Evolutionary conservation across 2,888 invertebrate species (phyloP).

Genomic region (Parnassius apollo): DNA sequence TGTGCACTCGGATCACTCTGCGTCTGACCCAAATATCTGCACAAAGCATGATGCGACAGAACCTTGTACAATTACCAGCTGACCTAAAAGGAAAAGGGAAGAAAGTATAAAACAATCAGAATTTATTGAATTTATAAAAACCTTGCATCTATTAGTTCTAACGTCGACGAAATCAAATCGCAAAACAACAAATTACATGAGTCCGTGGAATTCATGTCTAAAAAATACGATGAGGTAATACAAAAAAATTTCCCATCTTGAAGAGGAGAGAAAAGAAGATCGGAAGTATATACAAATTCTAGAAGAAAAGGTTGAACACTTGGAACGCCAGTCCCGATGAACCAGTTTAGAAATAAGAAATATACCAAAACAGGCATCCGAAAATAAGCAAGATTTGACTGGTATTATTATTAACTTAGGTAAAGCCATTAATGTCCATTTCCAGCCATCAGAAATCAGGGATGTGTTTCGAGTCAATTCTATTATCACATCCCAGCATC

Average conservation of each 20-base stretch:
- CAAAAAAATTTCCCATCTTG: constrained; percentile 2
- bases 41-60: too few species aligned
- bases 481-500: too few species aligned
- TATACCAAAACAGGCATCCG: neutral
- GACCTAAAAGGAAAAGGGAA: too few species aligned
- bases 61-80: too few species aligned
- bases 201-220: constrained; percentile 6
- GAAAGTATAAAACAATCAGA: too few species aligned
- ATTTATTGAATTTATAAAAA: too few species aligned
- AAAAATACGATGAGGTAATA: too few species aligned
- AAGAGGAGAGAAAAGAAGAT: constrained; percentile 5
- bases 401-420: too few species aligned
- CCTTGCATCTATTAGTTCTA: neutral
- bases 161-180: neutral
- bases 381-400: too few species aligned
- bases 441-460: neutral
- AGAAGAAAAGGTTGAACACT: constrained; percentile 1
- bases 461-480: constrained; percentile 1
- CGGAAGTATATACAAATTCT: neutral
- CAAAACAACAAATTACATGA: constrained; percentile 2
- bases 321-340: constrained; percentile 5
- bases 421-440: too few species aligned
- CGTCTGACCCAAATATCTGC: too few species aligned
- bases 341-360: constrained; percentile 13
- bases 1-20: too few species aligned